Evolutionary conservation across 92 coral and sea anemone genomes (phyloP), one percentile per base, ranked within the genome.

Genomic region (Palythoa caribaeorum): DNA sequence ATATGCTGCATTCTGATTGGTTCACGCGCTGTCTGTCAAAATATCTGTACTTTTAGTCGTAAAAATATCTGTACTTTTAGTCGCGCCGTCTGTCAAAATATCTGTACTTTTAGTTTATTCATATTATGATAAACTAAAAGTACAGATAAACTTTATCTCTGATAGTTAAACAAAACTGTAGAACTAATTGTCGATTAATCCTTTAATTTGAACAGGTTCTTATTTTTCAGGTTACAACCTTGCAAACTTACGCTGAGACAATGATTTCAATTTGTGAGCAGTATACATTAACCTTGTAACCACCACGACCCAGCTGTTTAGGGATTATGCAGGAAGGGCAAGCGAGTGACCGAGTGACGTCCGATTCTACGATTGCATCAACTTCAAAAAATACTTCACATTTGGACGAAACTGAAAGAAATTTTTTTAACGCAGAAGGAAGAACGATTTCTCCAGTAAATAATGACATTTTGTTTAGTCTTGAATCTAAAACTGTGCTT

Each of bases 281-380:
- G 21, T 40, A 68, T 68, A 28, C 38, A 38, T 20, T 6, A 28
- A 5, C 17, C 50, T 55, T 76, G 79, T 50, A 14, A n/a, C 12
- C 15, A 76, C 6, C 37, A 76, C 5, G 5, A 20, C 51, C 39
- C 47, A 55, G 73, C 44, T 40, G 12, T 66, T 10, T 80, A 69
- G 9, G 69, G 85, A 80, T 80, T 80, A 62, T 80, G 85, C 85
- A 80, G 60, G 39, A 70, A 80, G 74, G 55, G 16, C 73, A 80
- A 48, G 85, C 85, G 52, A 17, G 19, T 47, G 57, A 70, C 74
- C 48, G 11, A 62, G 37, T 65, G 73, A 80, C 54, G 19, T 62
- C 73, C 4, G 63, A 38, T 70, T 19, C 85, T 62, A 35, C 59
- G 62, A 38, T 38, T 70, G 10, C 73, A 62, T 12, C 55, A n/a